Percentiles rank a stretch among this genome's conserved stretches.
These are phyloP conservation scores for Stigmatopora nigra DNA, from an alignment of 2,113 vertebrate genomes.

Conservation along the genomic window DNA sequence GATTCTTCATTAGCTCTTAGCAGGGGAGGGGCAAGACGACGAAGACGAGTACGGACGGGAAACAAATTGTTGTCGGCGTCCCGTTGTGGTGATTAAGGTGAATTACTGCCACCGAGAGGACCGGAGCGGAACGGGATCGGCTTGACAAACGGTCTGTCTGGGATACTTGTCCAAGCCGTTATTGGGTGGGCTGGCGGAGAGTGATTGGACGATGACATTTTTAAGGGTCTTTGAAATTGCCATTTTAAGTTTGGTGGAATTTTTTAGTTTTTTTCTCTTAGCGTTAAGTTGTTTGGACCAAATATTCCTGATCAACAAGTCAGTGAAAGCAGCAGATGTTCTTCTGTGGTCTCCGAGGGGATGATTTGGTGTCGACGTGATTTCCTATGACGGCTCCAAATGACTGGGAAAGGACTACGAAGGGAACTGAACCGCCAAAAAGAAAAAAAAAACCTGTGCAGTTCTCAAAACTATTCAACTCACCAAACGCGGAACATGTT, in stretches of 20 bases:
- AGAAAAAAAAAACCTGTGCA: slow-evolving; percentile 7
- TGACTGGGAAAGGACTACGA: slow-evolving; percentile 17
- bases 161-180: background rate
- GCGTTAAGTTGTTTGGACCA: background rate
- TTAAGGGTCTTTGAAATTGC: background rate
- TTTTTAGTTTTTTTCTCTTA: background rate
- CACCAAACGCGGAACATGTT: slow-evolving; percentile 26
- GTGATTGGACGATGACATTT: background rate
- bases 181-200: background rate
- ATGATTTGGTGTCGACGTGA: slow-evolving; percentile 34
- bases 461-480: slow-evolving; percentile 27
- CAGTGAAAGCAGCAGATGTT: slow-evolving; percentile 17
- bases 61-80: background rate
- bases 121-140: background rate
- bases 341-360: slow-evolving; percentile 16
- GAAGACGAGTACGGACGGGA: background rate
- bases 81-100: background rate
- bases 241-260: no score
- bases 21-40: background rate
- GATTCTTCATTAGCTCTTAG: slow-evolving; percentile 28
- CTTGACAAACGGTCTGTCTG: background rate
- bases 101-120: background rate
- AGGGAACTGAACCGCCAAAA: slow-evolving; percentile 14
- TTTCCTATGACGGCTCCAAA: slow-evolving; percentile 32
- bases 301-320: slow-evolving; percentile 39